A percentile compares a stretch with the other conserved stretches of the same genome.
Evolutionary conservation across 2,797 vertebrate genomes (phyloP).

Genomic region (Champsocephalus gunnari): DNA sequence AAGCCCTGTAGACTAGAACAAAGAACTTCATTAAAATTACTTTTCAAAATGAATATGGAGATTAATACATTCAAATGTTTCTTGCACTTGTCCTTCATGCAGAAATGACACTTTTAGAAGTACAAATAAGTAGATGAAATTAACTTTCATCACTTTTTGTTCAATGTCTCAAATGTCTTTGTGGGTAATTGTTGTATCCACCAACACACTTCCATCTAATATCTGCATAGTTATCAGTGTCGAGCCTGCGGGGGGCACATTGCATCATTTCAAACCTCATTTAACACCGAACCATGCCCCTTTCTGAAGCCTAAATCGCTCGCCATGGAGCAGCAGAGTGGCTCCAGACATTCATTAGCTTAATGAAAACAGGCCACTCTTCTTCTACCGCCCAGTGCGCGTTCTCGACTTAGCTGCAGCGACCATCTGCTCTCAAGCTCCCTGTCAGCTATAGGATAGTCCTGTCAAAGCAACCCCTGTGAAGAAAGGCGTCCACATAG

Average conservation of each 20-base stretch:
- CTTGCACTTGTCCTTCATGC: conserved; percentile 2
- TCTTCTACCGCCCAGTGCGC: conserved; percentile 79
- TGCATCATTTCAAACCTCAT: conserved; percentile 86
- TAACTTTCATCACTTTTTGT: conserved; percentile 33
- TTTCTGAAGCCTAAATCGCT: conserved; percentile 83
- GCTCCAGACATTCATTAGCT: conserved; percentile 88
- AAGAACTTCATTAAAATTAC: conserved; percentile 17
- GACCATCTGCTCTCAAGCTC: conserved; percentile 85
- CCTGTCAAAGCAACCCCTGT: conserved; percentile 75
- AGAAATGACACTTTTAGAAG: conserved; percentile 21
- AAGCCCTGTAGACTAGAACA: not conserved
- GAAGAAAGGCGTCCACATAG: conserved; percentile 69
- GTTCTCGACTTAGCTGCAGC: conserved; percentile 65
- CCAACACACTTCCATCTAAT: conserved; percentile 53
- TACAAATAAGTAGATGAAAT: conserved; percentile 14
- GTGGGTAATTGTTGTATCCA: conserved; percentile 54
- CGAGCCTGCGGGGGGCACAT: conserved; percentile 76
- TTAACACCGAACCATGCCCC: conserved; percentile 82
- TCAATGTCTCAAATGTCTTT: conserved; percentile 48
- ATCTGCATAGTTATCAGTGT: conserved; percentile 68
- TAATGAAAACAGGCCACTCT: conserved; percentile 88
- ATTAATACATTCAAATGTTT: not conserved
- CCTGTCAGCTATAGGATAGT: conserved; percentile 83
- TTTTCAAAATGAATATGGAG: conserved; percentile 8
- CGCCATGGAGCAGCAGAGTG: conserved; percentile 74